Conservation (phyloP, 2,888 invertebrate genomes). For the Plebejus melissa region DNA sequence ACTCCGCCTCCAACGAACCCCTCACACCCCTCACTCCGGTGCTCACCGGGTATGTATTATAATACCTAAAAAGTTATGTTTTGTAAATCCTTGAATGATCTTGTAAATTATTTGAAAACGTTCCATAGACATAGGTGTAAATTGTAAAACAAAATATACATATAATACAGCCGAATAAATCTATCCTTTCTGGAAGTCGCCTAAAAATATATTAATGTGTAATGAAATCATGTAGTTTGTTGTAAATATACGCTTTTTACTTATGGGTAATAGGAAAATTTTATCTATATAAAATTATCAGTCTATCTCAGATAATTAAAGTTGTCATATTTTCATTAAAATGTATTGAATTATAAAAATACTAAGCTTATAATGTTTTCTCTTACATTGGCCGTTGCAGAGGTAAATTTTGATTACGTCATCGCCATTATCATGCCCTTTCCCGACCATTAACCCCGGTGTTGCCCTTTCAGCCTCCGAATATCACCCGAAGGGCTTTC, state of each 20-base stretch:
- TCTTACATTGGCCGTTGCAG: conserved; percentile 70
- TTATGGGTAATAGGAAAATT: not conserved
- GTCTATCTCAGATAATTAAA: not conserved
- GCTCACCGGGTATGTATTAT: conserved; percentile 60
- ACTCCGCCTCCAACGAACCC: conserved; percentile 72
- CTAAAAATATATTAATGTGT: not conserved
- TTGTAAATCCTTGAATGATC: too few species aligned
- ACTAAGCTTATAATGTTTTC: conserved; percentile 52
- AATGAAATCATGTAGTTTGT: not conserved
- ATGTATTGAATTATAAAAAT: not conserved
- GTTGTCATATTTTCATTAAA: not conserved
- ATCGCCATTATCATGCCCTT: conserved; percentile 49
- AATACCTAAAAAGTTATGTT: not conserved
- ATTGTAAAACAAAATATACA: too few species aligned
- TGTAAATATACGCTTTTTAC: conserved; percentile 7
- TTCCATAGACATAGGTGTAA: too few species aligned
- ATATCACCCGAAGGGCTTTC: conserved; percentile 80
- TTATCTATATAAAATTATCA: not conserved
- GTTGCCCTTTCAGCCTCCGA: conserved; percentile 81
- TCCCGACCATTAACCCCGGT: conserved; percentile 64
- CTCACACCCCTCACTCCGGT: conserved; percentile 65
- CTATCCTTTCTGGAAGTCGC: too few species aligned
- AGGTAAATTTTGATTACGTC: conserved; percentile 63
- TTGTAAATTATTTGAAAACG: not conserved
- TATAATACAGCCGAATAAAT: too few species aligned